Evolutionary conservation across 2,797 vertebrate species (phyloP).

Genomic region (Rhinella marina): DNA sequence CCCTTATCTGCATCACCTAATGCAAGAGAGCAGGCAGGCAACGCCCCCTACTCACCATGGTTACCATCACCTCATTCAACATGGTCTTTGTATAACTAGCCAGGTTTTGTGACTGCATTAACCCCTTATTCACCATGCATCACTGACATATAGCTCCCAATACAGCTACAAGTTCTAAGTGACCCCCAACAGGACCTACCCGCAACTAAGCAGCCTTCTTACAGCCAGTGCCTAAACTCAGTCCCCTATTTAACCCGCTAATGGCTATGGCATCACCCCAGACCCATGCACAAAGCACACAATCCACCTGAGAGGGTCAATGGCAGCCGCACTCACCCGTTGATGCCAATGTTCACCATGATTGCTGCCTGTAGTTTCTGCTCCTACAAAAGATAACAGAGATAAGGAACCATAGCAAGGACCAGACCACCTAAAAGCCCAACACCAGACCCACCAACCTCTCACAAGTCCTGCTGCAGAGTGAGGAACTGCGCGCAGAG

Average conservation of each 20-base stretch:
- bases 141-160: too few relatives aligned
- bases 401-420: not conserved
- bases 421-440: not conserved
- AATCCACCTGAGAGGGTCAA: not conserved
- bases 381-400: not conserved
- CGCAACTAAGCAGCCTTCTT: too few relatives aligned
- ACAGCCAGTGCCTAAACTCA: too few relatives aligned
- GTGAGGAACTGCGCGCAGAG: not conserved
- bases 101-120: not conserved
- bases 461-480: constrained; percentile 56
- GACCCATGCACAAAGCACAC: not conserved
- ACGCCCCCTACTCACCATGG: not conserved
- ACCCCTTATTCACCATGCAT: not conserved
- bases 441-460: not conserved
- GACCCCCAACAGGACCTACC: too few relatives aligned
- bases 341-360: constrained; percentile 45
- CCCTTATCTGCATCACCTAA: too few relatives aligned
- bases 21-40: not conserved
- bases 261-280: not conserved
- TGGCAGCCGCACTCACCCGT: constrained; percentile 34
- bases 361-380: constrained; percentile 40
- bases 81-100: not conserved
- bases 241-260: too few relatives aligned
- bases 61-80: not conserved
- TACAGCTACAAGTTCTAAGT: too few relatives aligned